Evolutionary conservation across 2,888 invertebrate genomes (phyloP), one percentile per base, ranked within the genome.

Genomic region (Rotaria socialis): DNA sequence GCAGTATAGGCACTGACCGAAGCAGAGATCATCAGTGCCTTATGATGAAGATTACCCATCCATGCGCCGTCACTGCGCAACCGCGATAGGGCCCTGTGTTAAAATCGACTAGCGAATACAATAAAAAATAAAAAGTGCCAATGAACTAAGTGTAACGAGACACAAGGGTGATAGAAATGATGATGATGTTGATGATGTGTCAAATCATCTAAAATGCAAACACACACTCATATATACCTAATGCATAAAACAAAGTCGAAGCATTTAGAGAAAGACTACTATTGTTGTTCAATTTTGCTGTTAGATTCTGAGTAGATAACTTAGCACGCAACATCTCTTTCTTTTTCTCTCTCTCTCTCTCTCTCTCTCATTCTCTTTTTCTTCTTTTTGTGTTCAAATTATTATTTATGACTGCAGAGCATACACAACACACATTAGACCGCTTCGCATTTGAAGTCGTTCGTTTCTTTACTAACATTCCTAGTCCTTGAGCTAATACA

Each of bases 1-100:
- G 86, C 84, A n/a, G 84, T 84, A 86, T 86, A 86, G 67, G 86
- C 86, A 67, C 86, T 86, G 50, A 86, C 50, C 27, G 86, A 86
- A 47, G 80, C 80, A 14, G 80, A 80, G 8, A 80, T n/a, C 80
- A 80, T 80, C 24, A 80, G 47, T 22, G 80, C 47, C 47, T 19
- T 80, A 80, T 80, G 80, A 80, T 80, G 80, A 80, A 80, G 47
- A 80, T 80, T 80, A 80, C 47, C 80, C 80, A 80, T 80, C 67
- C 67, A 67, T 67, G 35, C 67, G 67, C 67, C 35, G 67, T 67
- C 27, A 67, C 3, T 67, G 67, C 67, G 67, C 67, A 67, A 67
- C 16, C 27, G 67, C 16, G 67, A 67, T 35, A 16, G 67, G 67
- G 35, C 4, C 56, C 24, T 6, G 56, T 56, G 56, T 19, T 67